Conservation (phyloP, 2,797 vertebrate species). For the Paratrypauchen microcephalus region DNA sequence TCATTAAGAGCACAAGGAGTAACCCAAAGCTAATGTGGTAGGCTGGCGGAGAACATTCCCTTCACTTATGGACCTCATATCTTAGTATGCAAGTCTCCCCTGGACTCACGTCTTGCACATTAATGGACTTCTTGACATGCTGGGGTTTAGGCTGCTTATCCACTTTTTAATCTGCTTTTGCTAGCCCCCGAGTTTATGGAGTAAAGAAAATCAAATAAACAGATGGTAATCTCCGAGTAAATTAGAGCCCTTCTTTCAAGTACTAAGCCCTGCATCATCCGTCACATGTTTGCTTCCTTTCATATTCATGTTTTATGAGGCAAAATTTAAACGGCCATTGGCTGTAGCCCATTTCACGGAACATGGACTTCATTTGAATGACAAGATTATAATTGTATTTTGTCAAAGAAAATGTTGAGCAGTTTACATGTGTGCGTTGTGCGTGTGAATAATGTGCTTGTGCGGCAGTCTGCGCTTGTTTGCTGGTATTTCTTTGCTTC, state of each 20-base stretch:
- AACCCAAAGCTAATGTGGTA: conserved; percentile 47
- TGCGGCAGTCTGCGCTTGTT: conserved; percentile 53
- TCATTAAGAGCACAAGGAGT: conserved; percentile 44
- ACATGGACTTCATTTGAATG: conserved; percentile 23
- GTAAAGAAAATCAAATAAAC: conserved; percentile 70
- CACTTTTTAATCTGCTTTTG: conserved; percentile 68
- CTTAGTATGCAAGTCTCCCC: conserved; percentile 45
- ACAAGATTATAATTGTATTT: conserved; percentile 18
- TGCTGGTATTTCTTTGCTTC: conserved; percentile 60
- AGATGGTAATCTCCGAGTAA: conserved; percentile 71
- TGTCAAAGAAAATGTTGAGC: conserved; percentile 4
- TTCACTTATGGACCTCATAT: conserved; percentile 61
- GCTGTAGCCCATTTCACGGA: conserved; percentile 18
- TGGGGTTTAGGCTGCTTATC: conserved; percentile 63
- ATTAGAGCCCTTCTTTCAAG: conserved; percentile 65
- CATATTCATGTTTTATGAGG: conserved; percentile 12
- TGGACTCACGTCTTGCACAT: conserved; percentile 37
- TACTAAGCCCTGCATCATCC: conserved; percentile 49
- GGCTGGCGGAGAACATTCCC: conserved; percentile 57
- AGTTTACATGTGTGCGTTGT: conserved; percentile 25
- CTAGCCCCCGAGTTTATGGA: conserved; percentile 56
- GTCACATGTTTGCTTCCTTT: conserved; percentile 46
- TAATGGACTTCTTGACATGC: conserved; percentile 69
- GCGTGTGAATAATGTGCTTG: background rate
- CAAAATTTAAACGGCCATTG: conserved; percentile 18